Conservation (phyloP, 1,140 invertebrate genomes). For the Rhopalosiphum padi region DNA sequence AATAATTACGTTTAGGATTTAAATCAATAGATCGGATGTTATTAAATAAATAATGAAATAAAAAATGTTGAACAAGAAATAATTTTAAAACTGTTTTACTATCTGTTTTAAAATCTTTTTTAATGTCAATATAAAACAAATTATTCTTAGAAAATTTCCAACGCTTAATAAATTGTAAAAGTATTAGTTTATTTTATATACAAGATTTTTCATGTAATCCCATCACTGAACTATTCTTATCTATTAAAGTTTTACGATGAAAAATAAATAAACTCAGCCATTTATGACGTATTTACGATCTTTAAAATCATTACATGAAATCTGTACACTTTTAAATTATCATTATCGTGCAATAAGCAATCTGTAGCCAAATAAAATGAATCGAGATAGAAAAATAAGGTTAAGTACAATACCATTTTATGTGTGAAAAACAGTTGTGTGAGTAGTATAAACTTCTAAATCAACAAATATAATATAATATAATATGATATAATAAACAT, state of each 20-base stretch:
- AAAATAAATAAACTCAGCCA: background rate
- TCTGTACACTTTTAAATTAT: background rate
- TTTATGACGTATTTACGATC: background rate
- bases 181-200: background rate
- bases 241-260: background rate
- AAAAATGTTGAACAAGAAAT: too few species aligned
- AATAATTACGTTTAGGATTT: too few species aligned
- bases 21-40: too few species aligned
- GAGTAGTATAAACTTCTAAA: background rate
- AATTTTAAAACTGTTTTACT: background rate
- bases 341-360: background rate
- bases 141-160: background rate
- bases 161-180: background rate
- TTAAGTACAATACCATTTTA: background rate
- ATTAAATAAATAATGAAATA: too few species aligned
- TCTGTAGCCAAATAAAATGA: background rate
- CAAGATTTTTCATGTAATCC: background rate
- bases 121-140: background rate
- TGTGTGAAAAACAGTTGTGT: background rate
- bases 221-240: background rate
- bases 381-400: background rate
- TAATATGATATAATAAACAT: too few species aligned
- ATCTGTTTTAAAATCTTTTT: background rate
- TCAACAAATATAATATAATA: background rate
- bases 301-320: background rate